These are phyloP conservation scores for Neostethus bicornis DNA, from an alignment of 2,797 vertebrate species.

Conservation along the genomic window DNA sequence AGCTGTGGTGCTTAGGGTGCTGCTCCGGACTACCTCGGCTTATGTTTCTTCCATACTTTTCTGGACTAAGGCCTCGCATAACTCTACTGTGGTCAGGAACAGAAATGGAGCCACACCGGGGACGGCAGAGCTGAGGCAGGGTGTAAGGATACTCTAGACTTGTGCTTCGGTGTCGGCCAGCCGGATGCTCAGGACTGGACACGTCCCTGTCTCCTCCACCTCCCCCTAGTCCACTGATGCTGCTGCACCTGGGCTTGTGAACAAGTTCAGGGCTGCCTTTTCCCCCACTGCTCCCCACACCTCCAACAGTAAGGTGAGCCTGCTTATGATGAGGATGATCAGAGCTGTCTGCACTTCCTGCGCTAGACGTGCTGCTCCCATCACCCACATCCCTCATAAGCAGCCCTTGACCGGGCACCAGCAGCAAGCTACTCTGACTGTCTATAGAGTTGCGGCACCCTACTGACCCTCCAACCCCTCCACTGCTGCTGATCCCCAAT, in stretches of 20 bases:
- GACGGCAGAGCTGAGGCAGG: slow-evolving; percentile 81
- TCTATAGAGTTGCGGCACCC: slow-evolving; percentile 94
- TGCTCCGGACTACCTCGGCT: slow-evolving; percentile 87
- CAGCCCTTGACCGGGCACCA: slow-evolving; percentile 83
- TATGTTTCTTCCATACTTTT: slow-evolving; percentile 85
- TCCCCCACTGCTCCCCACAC: slow-evolving; percentile 42
- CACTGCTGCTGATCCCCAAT: slow-evolving; percentile 40
- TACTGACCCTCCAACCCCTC: slow-evolving; percentile 54
- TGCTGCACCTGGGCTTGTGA: slow-evolving; percentile 78
- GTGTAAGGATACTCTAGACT: slow-evolving; percentile 90
- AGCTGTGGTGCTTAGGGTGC: slow-evolving; percentile 76
- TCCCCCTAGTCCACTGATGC: slow-evolving; percentile 70
- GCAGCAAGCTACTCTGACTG: slow-evolving; percentile 92
- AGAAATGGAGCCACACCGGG: slow-evolving; percentile 83
- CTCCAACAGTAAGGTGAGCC: slow-evolving; percentile 70
- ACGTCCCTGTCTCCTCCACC: slow-evolving; percentile 63
- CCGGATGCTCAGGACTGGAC: slow-evolving; percentile 75
- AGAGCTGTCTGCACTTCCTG: slow-evolving; percentile 92
- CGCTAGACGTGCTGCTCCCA: slow-evolving; percentile 95
- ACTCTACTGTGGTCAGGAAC: slow-evolving; percentile 86
- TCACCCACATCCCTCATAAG: slow-evolving; percentile 92
- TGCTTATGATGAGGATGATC: slow-evolving; percentile 90
- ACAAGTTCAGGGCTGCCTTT: slow-evolving; percentile 85
- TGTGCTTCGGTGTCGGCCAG: slow-evolving; percentile 86
- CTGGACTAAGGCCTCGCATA: slow-evolving; percentile 90